These are phyloP conservation scores for Tribolium freemani DNA, from an alignment of 2,888 invertebrate genomes.

Conservation along the genomic window DNA sequence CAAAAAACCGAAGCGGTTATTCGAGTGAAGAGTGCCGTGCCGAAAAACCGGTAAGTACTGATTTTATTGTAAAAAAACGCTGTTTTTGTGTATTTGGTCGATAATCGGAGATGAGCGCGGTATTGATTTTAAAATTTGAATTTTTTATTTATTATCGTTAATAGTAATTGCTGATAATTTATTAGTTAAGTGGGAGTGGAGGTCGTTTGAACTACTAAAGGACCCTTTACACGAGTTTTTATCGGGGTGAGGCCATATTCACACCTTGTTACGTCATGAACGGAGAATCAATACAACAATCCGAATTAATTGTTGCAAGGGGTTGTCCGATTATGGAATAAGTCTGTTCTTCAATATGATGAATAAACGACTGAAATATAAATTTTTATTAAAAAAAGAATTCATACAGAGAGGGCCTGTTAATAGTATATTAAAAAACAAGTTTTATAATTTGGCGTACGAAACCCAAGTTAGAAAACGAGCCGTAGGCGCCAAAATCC, in stretches of 20 bases:
- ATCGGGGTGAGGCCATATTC: neutral
- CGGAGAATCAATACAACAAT: no score
- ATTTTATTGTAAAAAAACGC: neutral
- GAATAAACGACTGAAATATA: no score
- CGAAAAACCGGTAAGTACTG: constrained; percentile 54
- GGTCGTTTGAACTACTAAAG: neutral
- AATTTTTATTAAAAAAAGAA: no score
- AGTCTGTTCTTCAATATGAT: no score
- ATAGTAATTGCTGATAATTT: neutral
- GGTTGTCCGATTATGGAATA: no score
- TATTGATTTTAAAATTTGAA: neutral
- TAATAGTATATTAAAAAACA: no score
- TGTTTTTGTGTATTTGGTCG: neutral
- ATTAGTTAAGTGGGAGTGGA: neutral
- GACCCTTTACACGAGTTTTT: neutral
- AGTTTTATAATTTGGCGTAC: no score
- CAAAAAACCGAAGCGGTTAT: constrained; percentile 48
- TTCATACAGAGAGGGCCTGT: no score
- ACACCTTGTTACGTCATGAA: neutral
- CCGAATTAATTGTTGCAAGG: no score
- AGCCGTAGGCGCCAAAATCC: no score
- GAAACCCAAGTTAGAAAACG: no score
- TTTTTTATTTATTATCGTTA: neutral
- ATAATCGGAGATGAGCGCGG: neutral
- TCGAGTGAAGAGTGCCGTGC: constrained; percentile 54